These are phyloP conservation scores for Alexandromys fortis DNA, from an alignment of 2,113 vertebrate species.

Conservation along the genomic window DNA sequence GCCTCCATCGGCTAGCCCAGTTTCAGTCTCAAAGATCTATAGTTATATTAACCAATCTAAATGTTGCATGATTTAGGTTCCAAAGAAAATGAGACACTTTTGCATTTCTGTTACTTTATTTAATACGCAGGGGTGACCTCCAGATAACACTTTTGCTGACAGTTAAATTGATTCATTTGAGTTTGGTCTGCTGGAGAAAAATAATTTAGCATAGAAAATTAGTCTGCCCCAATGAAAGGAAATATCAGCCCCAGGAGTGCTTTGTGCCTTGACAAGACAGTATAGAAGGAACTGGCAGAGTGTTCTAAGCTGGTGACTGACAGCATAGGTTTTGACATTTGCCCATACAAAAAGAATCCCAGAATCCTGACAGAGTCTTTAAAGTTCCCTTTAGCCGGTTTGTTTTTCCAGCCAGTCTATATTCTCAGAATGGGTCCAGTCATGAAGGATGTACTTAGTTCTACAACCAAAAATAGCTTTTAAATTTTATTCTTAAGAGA, in stretches of 20 bases:
- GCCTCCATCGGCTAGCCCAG: background rate
- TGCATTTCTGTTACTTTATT: constrained; percentile 56
- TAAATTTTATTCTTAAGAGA: background rate
- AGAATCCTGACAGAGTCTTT: constrained; percentile 60
- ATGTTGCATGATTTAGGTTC: constrained; percentile 29
- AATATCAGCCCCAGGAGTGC: background rate
- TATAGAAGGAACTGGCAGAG: background rate
- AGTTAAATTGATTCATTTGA: constrained; percentile 69
- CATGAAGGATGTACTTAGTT: background rate
- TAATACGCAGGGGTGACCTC: constrained; percentile 69
- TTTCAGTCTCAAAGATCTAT: background rate
- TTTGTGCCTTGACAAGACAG: constrained; percentile 18
- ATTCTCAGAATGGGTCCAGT: constrained; percentile 59
- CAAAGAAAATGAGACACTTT: constrained; percentile 25
- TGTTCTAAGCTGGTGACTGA: constrained; percentile 16
- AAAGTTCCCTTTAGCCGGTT: constrained; percentile 31
- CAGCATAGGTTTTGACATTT: constrained; percentile 50
- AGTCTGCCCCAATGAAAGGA: constrained; percentile 60
- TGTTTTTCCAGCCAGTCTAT: constrained; percentile 28
- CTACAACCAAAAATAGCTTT: constrained; percentile 1
- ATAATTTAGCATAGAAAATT: constrained; percentile 70
- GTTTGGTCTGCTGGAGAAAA: constrained; percentile 66
- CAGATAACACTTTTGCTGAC: constrained; percentile 63
- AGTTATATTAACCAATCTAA: constrained; percentile 1
- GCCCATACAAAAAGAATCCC: constrained; percentile 61